Base-by-base conservation (phyloP, 2,113 vertebrate species). In the Herpailurus yagouaroundi region DNA sequence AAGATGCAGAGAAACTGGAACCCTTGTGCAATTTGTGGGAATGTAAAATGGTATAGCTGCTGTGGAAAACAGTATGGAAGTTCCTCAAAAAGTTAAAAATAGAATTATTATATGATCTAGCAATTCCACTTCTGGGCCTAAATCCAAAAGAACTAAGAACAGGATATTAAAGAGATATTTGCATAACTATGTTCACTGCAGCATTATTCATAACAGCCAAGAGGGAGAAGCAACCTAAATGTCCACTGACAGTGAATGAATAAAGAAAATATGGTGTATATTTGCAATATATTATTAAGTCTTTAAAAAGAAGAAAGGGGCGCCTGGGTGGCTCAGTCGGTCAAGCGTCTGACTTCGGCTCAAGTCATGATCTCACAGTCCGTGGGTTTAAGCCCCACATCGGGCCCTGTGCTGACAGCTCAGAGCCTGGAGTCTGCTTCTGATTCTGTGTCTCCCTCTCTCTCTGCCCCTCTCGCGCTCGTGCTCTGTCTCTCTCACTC, bases 201-300 rank as follows among this genome's bases (percentile, higher is more conserved):
- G 45, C 10, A 94, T 60, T 91, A 85, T 29, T 80, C 38, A 90
- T 27, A 90, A 79, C 2, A 79, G n/a, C 71, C 80, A 90, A 85
- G 33, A 90, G 23, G 52, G n/a, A 4, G 50, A 94, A 95, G 25
- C 89, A 85, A 95, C 12, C 80, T 90, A 90, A 64, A 94, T 73
- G 41, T 85, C 63, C 71, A 79, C 16, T 16, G n/a, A 84, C 13
- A 27, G 64, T 55, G 48, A 73, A 82, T 60, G 31, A 38, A 85
- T 86, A 91, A 69, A 86, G 63, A 82, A 94, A 91, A 68, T 52
- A 14, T 33, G n/a, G 45, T 38, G 55, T 33, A 36, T 63, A 25
- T 31, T 48, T 31, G 64, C 50, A 77, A 27, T 5, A 95, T 60
- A 88, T 63, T 66, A 88, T 31, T 84, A 41, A 73, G 36, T 21